phyloP scores from a whole-genome alignment of 1,140 invertebrate species.

The Drosophila oshimai region DNA sequence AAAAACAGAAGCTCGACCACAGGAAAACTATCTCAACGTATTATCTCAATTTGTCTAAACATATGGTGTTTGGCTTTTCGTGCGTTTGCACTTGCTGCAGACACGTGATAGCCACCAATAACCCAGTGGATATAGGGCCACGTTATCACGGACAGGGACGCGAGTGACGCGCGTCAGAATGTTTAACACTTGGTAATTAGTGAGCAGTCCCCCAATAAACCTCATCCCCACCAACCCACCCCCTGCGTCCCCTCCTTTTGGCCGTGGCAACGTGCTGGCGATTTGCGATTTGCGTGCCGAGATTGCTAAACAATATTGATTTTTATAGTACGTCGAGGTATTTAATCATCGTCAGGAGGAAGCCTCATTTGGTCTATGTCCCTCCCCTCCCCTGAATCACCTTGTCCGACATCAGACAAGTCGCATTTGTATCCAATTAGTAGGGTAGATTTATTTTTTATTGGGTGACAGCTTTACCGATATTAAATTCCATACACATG shows the following conservation, averaged over 20 bases:
- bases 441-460: constrained; percentile 22
- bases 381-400: not conserved
- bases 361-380: constrained; percentile 8
- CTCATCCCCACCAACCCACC: not conserved
- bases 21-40: not conserved
- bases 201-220: constrained; percentile 8
- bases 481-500: constrained; percentile 50
- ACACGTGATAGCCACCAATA: constrained; percentile 27
- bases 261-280: constrained; percentile 49
- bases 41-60: not conserved
- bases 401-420: not conserved
- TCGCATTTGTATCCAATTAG: constrained; percentile 64
- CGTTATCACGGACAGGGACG: not conserved
- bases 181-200: constrained; percentile 67
- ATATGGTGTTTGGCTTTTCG: not conserved
- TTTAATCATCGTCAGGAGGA: constrained; percentile 55
- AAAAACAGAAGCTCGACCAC: too few relatives aligned
- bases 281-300: constrained; percentile 68
- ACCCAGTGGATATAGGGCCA: not conserved
- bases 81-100: constrained; percentile 14
- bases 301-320: constrained; percentile 70
- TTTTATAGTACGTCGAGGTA: constrained; percentile 40
- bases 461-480: constrained; percentile 24
- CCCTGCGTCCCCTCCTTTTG: not conserved
- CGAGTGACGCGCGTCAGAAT: constrained; percentile 48